Percentiles rank a stretch among this genome's conserved stretches.
Conservation (phyloP, 2,113 vertebrate species). For the Prietella phreatophila region DNA sequence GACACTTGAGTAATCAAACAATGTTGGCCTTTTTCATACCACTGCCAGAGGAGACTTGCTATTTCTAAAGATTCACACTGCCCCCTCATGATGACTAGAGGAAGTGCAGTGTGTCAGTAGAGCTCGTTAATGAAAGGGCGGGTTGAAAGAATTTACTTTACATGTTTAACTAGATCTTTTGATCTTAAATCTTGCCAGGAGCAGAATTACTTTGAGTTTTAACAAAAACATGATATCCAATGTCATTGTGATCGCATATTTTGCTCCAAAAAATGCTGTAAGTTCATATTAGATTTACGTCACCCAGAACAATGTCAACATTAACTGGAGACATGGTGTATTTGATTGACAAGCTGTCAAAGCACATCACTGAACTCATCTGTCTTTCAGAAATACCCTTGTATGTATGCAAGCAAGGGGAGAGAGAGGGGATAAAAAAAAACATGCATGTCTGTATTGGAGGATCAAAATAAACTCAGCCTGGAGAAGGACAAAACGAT, state of each 20-base stretch:
- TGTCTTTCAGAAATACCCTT: constrained; percentile 1
- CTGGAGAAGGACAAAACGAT: neutral
- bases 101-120: neutral
- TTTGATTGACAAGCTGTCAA: constrained; percentile 14
- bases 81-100: constrained; percentile 23
- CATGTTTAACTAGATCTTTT: neutral
- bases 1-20: constrained; percentile 16
- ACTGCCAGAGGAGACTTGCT: neutral
- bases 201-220: neutral
- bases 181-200: neutral
- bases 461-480: neutral
- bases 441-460: neutral
- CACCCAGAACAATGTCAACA: neutral
- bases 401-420: neutral
- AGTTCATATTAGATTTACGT: neutral
- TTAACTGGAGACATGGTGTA: neutral
- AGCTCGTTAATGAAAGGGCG: neutral
- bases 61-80: constrained; percentile 37
- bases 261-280: neutral
- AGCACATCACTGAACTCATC: neutral
- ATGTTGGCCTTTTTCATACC: constrained; percentile 23
- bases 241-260: neutral
- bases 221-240: neutral
- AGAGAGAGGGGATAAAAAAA: neutral
- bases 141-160: neutral